Evolutionary conservation across 2,888 invertebrate genomes (phyloP), one percentile per base, ranked within the genome.

Genomic region (Altica lythri): DNA sequence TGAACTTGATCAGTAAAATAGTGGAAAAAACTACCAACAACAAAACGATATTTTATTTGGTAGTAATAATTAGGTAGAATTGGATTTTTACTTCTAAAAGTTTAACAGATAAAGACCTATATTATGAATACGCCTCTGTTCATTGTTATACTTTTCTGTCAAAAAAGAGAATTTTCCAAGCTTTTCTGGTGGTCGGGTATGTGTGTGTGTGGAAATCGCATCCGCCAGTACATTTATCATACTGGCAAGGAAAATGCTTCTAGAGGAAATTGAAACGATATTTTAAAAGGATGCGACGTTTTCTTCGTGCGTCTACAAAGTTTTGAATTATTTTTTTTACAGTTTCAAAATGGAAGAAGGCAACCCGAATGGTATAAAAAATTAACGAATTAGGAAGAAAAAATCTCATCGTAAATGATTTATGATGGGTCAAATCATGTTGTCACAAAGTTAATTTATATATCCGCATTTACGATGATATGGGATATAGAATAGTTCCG

Each of bases 231-330:
- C 62, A 68, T 68, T 67, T 65, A 66, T 68, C 69, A 67, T 59
- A 56, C 46, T 14, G 22, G 58, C 61, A 61, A 68, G 62, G 57
- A 67, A 68, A 64, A 66, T 65, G 58, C 58, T 61, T 57, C 47
- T 29, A 44, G 51, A 64, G 65, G 67, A 68, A 68, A 70, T 68
- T 66, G 67, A 67, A 70, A 66, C 67, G 64, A 68, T 68, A 66
- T 68, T 65, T 67, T 62, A 66, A 61, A 59, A 59, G 54, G 52
- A 58, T 54, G 53, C 47, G 47, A 35, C 22, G 55, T 55, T 55
- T 55, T 55, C 16, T 30, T 12, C 18, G 8, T 22, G 27, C 32
- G 25, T 40, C 40, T 27, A 30, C 18, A 29, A 42, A 42, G 42
- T 47, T 53, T 47, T 29, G 16, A 34, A 45, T 38, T 45, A 22